A percentile compares a stretch with the other conserved stretches of the same genome.
Evolutionary conservation across 2,888 invertebrate species (phyloP).

Genomic region (Diachrysia chrysitis): DNA sequence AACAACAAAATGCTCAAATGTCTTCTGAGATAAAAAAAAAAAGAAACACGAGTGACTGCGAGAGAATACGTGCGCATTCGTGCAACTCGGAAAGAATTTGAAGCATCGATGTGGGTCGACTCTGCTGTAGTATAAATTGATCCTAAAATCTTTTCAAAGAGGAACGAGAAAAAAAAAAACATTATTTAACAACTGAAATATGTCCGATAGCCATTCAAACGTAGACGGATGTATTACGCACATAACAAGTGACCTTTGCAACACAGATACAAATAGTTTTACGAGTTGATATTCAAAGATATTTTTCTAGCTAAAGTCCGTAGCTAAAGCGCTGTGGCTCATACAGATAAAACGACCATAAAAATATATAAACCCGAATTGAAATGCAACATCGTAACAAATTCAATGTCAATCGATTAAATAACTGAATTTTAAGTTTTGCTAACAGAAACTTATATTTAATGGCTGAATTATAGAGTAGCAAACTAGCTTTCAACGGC

Average conservation of each 20-base stretch:
- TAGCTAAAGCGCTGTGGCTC: not conserved
- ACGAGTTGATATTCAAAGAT: not conserved
- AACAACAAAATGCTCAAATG: no score
- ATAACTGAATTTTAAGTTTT: not conserved
- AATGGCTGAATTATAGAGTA: not conserved
- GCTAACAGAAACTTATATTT: not conserved
- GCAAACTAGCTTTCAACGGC: constrained; percentile 15
- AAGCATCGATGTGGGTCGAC: no score
- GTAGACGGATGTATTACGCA: constrained; percentile 10
- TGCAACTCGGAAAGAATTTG: no score
- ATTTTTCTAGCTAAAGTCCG: not conserved
- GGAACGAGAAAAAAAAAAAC: constrained; percentile 31
- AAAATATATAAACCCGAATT: not conserved
- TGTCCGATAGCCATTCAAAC: constrained; percentile 37
- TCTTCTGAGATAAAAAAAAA: no score
- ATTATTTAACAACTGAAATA: constrained; percentile 38
- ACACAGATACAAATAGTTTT: constrained; percentile 12
- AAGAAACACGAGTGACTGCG: no score
- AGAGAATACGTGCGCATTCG: no score
- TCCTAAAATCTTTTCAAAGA: no score
- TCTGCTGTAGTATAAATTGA: no score
- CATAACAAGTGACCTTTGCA: constrained; percentile 28
- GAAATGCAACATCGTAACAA: not conserved
- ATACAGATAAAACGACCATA: not conserved
- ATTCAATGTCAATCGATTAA: not conserved